Conservation (phyloP, 53 echinoderm and acorn worm genomes). For the Mesocentrotus franciscanus region DNA sequence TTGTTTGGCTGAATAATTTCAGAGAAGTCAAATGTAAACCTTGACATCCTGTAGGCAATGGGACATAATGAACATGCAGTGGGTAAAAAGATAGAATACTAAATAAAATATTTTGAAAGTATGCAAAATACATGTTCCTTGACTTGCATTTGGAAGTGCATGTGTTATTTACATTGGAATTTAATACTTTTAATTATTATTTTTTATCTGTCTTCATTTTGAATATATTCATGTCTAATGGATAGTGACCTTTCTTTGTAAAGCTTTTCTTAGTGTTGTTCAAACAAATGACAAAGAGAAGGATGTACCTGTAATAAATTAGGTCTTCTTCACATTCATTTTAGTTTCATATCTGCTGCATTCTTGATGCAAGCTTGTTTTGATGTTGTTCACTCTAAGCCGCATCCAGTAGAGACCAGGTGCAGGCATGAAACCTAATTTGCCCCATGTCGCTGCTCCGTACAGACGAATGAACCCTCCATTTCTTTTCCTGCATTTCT, state of each 20-base stretch:
- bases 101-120: background rate
- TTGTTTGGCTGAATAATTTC: background rate
- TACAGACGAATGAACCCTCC: constrained; percentile 16
- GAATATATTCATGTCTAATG: background rate
- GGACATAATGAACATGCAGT: background rate
- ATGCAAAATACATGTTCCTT: background rate
- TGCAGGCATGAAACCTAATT: background rate
- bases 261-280: too few relatives aligned
- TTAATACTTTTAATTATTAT: too few relatives aligned
- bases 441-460: constrained; percentile 23
- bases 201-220: background rate
- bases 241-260: too few relatives aligned
- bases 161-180: background rate
- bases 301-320: background rate
- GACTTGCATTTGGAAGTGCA: background rate
- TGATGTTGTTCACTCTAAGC: background rate
- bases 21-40: background rate
- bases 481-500: background rate
- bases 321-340: background rate
- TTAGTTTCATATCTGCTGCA: background rate
- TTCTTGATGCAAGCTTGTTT: background rate
- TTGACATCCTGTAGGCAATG: background rate
- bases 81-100: background rate
- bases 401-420: background rate
- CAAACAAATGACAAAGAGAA: too few relatives aligned